Evolutionary conservation across 2,113 vertebrate species (phyloP).

Genomic region (Dissostichus mawsoni): DNA sequence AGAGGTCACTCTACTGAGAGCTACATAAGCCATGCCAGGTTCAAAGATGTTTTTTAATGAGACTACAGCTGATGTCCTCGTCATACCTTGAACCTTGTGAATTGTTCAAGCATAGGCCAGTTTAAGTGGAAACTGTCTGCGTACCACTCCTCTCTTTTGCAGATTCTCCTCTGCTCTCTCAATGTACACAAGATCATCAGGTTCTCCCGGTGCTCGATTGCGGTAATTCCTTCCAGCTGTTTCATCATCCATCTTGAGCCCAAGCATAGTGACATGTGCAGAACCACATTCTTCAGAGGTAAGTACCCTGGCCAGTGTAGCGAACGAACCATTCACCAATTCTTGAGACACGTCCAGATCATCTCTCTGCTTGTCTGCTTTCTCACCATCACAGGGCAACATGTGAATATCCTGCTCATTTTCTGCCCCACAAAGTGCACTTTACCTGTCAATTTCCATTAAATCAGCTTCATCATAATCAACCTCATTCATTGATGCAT

Average conservation of each 20-base stretch:
- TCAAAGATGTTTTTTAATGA: not conserved
- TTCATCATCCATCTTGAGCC: conserved; percentile 36
- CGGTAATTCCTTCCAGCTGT: conserved; percentile 3
- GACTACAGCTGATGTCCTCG: not conserved
- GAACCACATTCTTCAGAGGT: not conserved
- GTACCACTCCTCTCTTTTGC: conserved; percentile 30
- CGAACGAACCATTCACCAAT: conserved; percentile 13
- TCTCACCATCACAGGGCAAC: not conserved
- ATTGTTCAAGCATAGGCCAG: not conserved
- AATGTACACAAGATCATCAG: conserved; percentile 34
- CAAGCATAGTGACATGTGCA: conserved; percentile 32
- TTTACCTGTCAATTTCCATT: not conserved
- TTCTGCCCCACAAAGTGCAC: too few species aligned
- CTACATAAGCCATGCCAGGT: not conserved
- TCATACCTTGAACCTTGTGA: not conserved
- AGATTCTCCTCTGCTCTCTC: conserved; percentile 40
- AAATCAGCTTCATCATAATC: not conserved
- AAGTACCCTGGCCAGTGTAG: not conserved
- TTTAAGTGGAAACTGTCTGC: conserved; percentile 1
- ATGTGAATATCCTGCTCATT: not conserved
- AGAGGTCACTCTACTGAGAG: conserved; percentile 1
- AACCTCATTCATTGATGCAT: conserved; percentile 4
- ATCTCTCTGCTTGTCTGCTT: not conserved
- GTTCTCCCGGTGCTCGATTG: not conserved
- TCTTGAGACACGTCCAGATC: conserved; percentile 26